These are phyloP conservation scores for Mellivora capensis DNA, from an alignment of 2,113 vertebrate species.

Conservation along the genomic window DNA sequence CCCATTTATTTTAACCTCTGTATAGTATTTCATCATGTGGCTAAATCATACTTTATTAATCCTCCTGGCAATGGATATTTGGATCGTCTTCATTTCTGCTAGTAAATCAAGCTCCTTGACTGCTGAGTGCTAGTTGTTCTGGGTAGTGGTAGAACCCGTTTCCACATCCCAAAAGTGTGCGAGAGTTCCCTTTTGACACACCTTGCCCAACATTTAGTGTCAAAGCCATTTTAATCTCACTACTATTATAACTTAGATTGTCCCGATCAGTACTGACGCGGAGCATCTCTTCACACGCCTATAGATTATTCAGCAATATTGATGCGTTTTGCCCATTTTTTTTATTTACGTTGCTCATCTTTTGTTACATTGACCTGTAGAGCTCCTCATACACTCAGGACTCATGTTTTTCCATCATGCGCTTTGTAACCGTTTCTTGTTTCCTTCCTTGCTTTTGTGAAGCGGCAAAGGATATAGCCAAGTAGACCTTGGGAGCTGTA, in stretches of 20 bases:
- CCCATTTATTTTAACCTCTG: not conserved
- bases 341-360: not conserved
- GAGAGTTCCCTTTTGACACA: not conserved
- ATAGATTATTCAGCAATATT: not conserved
- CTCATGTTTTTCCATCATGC: not conserved
- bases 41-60: not conserved
- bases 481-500: not conserved
- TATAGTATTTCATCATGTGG: not conserved
- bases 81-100: not conserved
- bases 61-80: not conserved
- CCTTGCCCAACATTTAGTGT: not conserved
- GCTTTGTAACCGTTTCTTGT: not conserved
- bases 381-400: not conserved
- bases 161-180: fast-evolving
- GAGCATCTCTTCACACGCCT: not conserved
- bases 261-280: not conserved
- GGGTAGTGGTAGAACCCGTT: not conserved
- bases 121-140: not conserved
- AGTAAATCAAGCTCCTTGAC: not conserved
- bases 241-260: not conserved
- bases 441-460: not conserved
- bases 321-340: not conserved
- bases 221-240: not conserved
- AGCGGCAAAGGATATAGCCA: not conserved
- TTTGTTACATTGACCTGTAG: not conserved